phyloP scores from a whole-genome alignment of 2,797 vertebrate genomes.

The Oceanodroma leucorhoa region DNA sequence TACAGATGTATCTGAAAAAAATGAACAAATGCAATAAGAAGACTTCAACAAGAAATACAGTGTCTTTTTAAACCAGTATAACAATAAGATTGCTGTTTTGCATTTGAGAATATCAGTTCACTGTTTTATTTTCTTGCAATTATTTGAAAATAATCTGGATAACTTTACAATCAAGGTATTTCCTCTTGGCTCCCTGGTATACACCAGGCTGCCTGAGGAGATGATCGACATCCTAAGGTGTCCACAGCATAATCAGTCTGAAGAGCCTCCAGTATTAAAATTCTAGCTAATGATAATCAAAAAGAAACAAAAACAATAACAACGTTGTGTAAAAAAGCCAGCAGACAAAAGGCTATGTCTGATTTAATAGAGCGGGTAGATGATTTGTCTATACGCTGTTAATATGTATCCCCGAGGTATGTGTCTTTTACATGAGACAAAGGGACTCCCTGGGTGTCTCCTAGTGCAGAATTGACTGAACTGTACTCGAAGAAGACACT shows the following conservation, averaged over 20 bases:
- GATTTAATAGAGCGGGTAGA: slow-evolving; percentile 22
- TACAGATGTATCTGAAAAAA: not conserved
- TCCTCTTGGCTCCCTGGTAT: slow-evolving; percentile 79
- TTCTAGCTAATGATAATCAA: slow-evolving; percentile 79
- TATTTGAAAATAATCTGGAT: slow-evolving; percentile 81
- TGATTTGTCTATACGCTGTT: not conserved
- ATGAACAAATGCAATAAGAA: not conserved
- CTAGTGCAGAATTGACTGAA: not conserved
- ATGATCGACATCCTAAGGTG: slow-evolving; percentile 79
- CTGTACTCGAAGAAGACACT: not conserved
- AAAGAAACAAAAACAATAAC: slow-evolving; percentile 68
- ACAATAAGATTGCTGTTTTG: slow-evolving; percentile 59
- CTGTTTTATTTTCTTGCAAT: slow-evolving; percentile 79
- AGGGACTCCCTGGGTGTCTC: not conserved
- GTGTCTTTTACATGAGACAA: not conserved
- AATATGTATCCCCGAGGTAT: not conserved
- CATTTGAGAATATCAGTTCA: slow-evolving; percentile 70
- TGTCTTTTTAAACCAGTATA: slow-evolving; percentile 65
- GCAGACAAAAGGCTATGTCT: slow-evolving; percentile 20
- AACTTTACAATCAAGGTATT: slow-evolving; percentile 83
- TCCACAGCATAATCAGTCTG: slow-evolving; percentile 81
- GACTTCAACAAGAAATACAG: slow-evolving; percentile 15
- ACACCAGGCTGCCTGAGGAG: slow-evolving; percentile 79
- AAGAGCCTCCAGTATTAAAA: slow-evolving; percentile 79
- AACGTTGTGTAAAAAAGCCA: slow-evolving; percentile 34